Evolutionary conservation across 2,888 invertebrate genomes (phyloP).

Genomic region (Aromia moschata): DNA sequence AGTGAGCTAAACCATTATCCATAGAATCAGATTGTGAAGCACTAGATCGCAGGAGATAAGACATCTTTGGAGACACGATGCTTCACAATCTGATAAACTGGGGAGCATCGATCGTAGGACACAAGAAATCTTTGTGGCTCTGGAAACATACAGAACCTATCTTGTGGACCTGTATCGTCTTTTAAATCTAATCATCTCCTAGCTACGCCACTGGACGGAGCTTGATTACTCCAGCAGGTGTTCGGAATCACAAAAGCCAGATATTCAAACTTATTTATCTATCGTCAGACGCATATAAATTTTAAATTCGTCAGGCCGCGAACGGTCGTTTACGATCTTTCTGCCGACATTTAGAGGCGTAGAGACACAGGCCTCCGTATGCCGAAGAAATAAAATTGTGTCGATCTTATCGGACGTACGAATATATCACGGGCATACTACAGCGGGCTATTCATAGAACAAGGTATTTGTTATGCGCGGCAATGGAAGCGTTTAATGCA

Average conservation of each 20-base stretch:
- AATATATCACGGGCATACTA: background rate
- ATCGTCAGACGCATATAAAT: background rate
- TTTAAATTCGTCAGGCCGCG: background rate
- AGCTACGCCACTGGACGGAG: too few species aligned
- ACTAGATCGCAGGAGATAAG: too few species aligned
- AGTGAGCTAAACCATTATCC: too few species aligned
- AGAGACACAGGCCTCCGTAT: background rate
- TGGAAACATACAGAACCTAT: too few species aligned
- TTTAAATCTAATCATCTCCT: too few species aligned
- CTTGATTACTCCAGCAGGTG: background rate
- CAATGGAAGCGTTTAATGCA: slow-evolving; percentile 6
- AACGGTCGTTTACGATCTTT: background rate
- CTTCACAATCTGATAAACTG: too few species aligned
- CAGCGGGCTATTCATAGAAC: slow-evolving; percentile 5
- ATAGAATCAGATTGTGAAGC: too few species aligned
- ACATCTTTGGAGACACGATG: too few species aligned
- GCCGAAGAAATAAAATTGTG: background rate
- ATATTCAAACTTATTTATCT: background rate
- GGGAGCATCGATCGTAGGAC: too few species aligned
- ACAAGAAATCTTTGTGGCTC: too few species aligned
- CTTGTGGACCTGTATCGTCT: too few species aligned
- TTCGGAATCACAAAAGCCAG: background rate
- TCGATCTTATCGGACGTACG: background rate
- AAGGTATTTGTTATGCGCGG: background rate
- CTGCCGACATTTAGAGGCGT: background rate